These are phyloP conservation scores for Macrobrachium nipponense DNA, from an alignment of 1,140 invertebrate genomes.

Conservation along the genomic window DNA sequence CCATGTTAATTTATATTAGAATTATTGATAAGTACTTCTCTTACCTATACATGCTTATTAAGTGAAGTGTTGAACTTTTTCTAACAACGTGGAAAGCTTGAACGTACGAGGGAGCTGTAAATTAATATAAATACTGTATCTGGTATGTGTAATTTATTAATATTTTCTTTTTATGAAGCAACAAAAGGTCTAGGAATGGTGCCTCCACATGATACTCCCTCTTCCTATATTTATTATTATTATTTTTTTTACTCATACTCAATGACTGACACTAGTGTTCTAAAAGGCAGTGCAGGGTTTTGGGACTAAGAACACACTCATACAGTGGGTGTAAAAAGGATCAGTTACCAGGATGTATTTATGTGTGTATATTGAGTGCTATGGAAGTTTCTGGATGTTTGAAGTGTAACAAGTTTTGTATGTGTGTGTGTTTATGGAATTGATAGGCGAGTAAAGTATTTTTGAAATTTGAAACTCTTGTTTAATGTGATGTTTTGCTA, in stretches of 20 bases:
- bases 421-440: too few species aligned
- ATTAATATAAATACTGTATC: conserved; percentile 50
- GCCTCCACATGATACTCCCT: conserved; percentile 31
- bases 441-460: too few species aligned
- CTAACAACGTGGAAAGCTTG: conserved; percentile 48
- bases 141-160: conserved; percentile 57
- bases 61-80: conserved; percentile 47
- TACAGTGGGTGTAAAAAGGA: too few species aligned
- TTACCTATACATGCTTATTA: conserved; percentile 47
- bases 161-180: conserved; percentile 49
- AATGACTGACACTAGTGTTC: neutral
- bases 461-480: too few species aligned
- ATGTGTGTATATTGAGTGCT: too few species aligned
- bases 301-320: too few species aligned
- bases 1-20: conserved; percentile 35
- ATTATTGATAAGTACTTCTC: conserved; percentile 35
- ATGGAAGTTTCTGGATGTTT: too few species aligned
- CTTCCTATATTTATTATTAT: too few species aligned
- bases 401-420: too few species aligned
- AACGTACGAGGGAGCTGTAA: conserved; percentile 48
- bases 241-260: conserved; percentile 2
- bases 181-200: conserved; percentile 48
- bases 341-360: too few species aligned
- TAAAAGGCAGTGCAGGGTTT: too few species aligned
- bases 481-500: too few species aligned